phyloP scores from a whole-genome alignment of 2,888 invertebrate species.

The Odontomyia ornata region DNA sequence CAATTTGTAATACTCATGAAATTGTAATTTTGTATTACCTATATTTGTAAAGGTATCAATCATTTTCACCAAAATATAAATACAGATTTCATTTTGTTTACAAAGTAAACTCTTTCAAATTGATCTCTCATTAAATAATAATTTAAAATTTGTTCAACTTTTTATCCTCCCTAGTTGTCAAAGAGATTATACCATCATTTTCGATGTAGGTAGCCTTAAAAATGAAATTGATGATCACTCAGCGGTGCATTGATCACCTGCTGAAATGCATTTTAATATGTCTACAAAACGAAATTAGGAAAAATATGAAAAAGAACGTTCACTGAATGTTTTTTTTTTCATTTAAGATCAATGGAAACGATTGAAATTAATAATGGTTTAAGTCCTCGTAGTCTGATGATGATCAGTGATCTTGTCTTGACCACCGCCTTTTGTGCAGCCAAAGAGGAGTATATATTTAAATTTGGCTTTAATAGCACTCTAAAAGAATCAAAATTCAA shows the following conservation, averaged over 20 bases:
- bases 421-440: neutral
- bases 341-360: neutral
- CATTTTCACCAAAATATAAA: no score
- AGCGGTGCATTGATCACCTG: constrained; percentile 38
- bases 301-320: neutral
- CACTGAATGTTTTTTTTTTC: neutral
- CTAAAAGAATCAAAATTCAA: neutral
- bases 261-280: constrained; percentile 37
- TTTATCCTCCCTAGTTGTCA: neutral
- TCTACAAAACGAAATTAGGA: neutral
- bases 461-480: neutral
- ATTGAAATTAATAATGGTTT: neutral
- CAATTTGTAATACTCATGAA: no score
- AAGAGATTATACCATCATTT: neutral
- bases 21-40: no score
- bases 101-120: constrained; percentile 17
- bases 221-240: constrained; percentile 16
- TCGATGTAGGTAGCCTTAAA: constrained; percentile 6
- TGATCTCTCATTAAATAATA: constrained; percentile 13
- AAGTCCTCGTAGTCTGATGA: no score
- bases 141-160: neutral
- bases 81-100: constrained; percentile 2
- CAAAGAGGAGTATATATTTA: neutral
- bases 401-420: neutral
- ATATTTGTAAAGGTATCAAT: no score